A percentile compares a stretch with the other conserved stretches of the same genome.
These are phyloP conservation scores for Astreopora myriophthalma DNA, from an alignment of 64 coral and sea anemone genomes.

Conservation along the genomic window DNA sequence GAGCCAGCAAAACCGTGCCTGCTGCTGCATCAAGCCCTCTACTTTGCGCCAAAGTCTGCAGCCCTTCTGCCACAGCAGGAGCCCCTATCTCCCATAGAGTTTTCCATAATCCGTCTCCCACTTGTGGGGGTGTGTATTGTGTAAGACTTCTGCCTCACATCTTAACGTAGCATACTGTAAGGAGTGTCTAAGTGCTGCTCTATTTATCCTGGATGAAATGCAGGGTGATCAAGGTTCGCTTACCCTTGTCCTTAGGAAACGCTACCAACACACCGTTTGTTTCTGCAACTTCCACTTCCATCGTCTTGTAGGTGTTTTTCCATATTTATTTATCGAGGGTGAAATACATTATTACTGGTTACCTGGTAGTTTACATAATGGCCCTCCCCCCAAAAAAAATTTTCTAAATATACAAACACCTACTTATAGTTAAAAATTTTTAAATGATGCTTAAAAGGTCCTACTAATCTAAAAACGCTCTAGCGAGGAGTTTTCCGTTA, in stretches of 20 bases:
- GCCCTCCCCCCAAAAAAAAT: neutral
- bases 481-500: neutral
- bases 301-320: neutral
- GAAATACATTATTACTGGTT: neutral
- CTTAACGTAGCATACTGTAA: neutral
- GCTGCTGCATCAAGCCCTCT: too few species aligned
- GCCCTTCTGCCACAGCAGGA: neutral
- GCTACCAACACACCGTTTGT: neutral
- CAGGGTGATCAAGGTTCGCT: neutral
- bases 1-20: too few species aligned
- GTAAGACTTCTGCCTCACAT: constrained; percentile 27
- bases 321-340: too few species aligned
- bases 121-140: constrained; percentile 10
- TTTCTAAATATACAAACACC: neutral
- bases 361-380: too few species aligned
- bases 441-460: neutral
- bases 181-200: neutral
- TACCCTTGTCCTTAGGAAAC: neutral
- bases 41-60: too few species aligned
- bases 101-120: neutral
- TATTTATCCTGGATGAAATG: constrained; percentile 32
- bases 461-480: neutral
- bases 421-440: neutral
- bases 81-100: neutral
- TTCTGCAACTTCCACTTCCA: constrained; percentile 18